Percentiles rank a stretch among this genome's conserved stretches.
Conservation (phyloP, 2,113 vertebrate species). For the Pristiophorus japonicus region DNA sequence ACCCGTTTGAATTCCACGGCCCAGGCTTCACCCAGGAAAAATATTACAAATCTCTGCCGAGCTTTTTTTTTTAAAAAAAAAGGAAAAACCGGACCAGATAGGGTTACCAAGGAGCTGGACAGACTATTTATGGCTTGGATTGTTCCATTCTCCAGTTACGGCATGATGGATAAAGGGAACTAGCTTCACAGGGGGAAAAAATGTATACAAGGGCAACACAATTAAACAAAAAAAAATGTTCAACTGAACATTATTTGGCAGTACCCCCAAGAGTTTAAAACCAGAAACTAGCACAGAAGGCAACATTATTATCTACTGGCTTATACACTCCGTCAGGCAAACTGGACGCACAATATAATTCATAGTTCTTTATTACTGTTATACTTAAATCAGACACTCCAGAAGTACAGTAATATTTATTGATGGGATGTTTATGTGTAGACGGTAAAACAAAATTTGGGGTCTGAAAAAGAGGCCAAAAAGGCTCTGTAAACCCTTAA, state of each 20-base stretch:
- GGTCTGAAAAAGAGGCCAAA: background rate
- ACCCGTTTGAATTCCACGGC: background rate
- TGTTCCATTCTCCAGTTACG: background rate
- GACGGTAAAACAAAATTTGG: background rate
- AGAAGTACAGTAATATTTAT: background rate
- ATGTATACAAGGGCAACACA: background rate
- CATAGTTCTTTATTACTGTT: constrained; percentile 13
- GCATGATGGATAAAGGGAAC: background rate
- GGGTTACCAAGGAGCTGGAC: background rate
- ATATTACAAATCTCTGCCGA: background rate
- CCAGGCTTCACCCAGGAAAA: background rate
- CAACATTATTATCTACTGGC: background rate
- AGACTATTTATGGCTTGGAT: background rate
- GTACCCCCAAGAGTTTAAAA: background rate
- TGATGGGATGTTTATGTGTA: background rate
- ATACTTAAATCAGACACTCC: constrained; percentile 24
- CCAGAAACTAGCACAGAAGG: background rate
- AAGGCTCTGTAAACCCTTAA: background rate
- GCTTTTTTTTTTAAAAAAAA: background rate
- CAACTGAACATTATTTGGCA: background rate
- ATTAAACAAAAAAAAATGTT: background rate
- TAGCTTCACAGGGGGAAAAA: background rate
- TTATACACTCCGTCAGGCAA: background rate
- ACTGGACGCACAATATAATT: background rate
- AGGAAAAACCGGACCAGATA: background rate